Conservation (phyloP, 2,113 vertebrate genomes). For the Ailurus styani region DNA sequence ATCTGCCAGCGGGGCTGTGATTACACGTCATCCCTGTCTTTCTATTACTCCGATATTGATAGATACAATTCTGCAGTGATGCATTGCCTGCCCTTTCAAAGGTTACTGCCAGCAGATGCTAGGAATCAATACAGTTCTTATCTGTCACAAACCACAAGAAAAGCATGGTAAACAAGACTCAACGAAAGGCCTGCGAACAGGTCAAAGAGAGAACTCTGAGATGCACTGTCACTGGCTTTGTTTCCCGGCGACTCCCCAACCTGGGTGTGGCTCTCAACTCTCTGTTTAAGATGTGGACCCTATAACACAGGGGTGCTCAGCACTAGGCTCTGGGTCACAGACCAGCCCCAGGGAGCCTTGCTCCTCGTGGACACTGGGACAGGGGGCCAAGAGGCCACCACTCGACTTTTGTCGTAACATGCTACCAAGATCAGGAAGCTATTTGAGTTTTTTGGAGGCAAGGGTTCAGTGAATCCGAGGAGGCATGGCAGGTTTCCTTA, state of each 20-base stretch:
- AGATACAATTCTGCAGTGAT: constrained; percentile 87
- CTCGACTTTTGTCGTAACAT: background rate
- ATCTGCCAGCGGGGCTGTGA: constrained; percentile 86
- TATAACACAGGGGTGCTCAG: background rate
- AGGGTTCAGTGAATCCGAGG: background rate
- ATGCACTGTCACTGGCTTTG: background rate
- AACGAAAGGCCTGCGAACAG: background rate
- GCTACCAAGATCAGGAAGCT: background rate
- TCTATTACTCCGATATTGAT: constrained; percentile 87
- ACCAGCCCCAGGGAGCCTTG: background rate
- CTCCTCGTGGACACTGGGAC: too few relatives aligned
- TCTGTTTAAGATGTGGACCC: background rate
- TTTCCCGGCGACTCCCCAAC: background rate
- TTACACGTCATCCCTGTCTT: constrained; percentile 90
- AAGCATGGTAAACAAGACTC: constrained; percentile 53
- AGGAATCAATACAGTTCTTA: constrained; percentile 79
- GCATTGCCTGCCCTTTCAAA: constrained; percentile 83
- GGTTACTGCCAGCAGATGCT: constrained; percentile 77
- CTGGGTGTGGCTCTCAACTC: background rate
- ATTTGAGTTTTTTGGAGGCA: background rate
- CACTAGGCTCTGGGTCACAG: background rate
- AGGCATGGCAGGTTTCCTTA: background rate
- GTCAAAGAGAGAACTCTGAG: background rate
- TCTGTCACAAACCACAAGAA: constrained; percentile 80
- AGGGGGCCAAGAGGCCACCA: background rate